Evolutionary conservation across 1,140 invertebrate species (phyloP).

Genomic region (Bombus breviceps): DNA sequence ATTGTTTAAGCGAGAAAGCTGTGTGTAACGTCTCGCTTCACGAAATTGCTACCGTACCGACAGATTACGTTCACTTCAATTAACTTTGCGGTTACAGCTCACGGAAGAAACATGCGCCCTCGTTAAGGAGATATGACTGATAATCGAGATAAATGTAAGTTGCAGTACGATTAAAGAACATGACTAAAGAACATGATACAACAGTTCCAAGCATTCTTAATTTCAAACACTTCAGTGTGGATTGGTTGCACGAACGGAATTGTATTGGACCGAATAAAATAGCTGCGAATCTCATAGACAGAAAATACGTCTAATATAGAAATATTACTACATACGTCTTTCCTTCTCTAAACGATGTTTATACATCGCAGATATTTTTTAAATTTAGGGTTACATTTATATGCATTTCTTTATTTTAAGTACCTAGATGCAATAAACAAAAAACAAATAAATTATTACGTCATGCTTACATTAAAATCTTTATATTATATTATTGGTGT

Average conservation of each 20-base stretch:
- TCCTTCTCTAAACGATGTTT: not conserved
- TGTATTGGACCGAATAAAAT: not conserved
- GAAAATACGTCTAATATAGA: not conserved
- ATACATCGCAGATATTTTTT: too few species aligned
- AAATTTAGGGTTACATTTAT: too few species aligned
- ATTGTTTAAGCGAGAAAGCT: not conserved
- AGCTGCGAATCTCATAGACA: not conserved
- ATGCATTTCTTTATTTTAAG: too few species aligned
- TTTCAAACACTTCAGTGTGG: not conserved
- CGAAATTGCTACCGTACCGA: not conserved
- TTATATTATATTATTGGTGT: not conserved
- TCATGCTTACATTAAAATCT: too few species aligned
- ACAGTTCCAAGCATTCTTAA: not conserved
- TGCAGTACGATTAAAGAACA: not conserved
- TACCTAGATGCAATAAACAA: not conserved
- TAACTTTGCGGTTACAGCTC: constrained; percentile 1
- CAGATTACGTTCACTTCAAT: constrained; percentile 19
- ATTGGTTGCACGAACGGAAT: not conserved
- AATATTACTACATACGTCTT: not conserved
- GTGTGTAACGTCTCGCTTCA: not conserved
- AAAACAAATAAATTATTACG: not conserved
- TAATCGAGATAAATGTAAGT: constrained; percentile 8
- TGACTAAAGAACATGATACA: not conserved
- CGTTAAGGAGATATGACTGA: not conserved
- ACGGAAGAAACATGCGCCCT: not conserved